Evolutionary conservation across 2,888 invertebrate species (phyloP), one percentile per base, ranked within the genome.

Genomic region (Xestobium rufovillosum): DNA sequence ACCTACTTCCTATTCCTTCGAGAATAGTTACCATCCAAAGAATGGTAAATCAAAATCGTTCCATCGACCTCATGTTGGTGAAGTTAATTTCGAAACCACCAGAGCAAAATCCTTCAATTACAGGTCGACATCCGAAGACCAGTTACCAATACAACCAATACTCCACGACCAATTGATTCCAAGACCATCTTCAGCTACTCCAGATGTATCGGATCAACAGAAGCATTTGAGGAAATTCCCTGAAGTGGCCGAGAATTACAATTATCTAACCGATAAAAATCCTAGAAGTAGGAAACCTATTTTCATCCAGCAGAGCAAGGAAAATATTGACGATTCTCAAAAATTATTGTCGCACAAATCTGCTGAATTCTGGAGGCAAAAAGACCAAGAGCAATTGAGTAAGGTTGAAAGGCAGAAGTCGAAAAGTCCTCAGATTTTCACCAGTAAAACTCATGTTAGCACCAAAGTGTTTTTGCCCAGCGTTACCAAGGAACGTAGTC

Each of bases 231-330:
- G 31, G 10, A 23, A 27, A 25, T 45, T 47, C 4, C 40, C 39
- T 17, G 42, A 42, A 15, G 39, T 47, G 27, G 49, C 50, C 12
- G 61, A 61, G 19, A 52, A 55, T 37, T 78, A 73, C 52, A 71
- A 79, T 42, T 83, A 83, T 53, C 73, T 79, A 38, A 77, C 82
- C 2, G 83, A 83, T 62, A 77, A 79, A 47, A 76, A 76, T 42
- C 83, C 83, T 0, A 69, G 83, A 51, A 83, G 83, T 41, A 66
- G 83, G 27, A 75, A 78, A 55, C 83, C 83, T 17, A 80, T 84
- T 48, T 77, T 80, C 51, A 73, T 83, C 42, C 69, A 78, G 57
- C 61, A 66, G 58, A 67, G 66, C 55, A 66, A 63, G 56, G 66
- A 63, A 45, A 66, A 66, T 68, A 68, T 49, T 63, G 49, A 36